Conservation (phyloP, 2,797 vertebrate species). For the Otolemur crassicaudatus region DNA sequence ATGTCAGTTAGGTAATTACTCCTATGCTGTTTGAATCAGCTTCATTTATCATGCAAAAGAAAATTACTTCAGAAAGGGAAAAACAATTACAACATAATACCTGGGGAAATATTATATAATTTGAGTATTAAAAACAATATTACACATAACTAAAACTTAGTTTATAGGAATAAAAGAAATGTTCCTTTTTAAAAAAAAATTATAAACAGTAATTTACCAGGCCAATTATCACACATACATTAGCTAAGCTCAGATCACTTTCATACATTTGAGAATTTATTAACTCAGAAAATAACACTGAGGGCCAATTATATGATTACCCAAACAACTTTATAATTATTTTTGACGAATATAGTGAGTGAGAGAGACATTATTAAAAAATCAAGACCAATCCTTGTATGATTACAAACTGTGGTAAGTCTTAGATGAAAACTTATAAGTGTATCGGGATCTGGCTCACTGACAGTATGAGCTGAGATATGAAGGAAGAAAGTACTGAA, state of each 20-base stretch:
- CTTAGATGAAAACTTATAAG: neutral
- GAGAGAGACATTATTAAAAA: neutral
- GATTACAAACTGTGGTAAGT: neutral
- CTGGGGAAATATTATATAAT: conserved; percentile 34
- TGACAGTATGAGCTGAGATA: neutral
- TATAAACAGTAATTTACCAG: conserved; percentile 39
- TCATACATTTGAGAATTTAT: neutral
- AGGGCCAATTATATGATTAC: neutral
- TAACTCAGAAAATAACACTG: neutral
- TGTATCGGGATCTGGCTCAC: neutral
- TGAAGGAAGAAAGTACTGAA: neutral
- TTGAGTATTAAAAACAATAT: conserved; percentile 42
- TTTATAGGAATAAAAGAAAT: conserved; percentile 23
- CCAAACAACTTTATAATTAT: neutral
- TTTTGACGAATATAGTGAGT: neutral
- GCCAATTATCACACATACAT: conserved; percentile 25
- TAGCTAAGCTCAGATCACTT: neutral
- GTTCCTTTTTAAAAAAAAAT: neutral
- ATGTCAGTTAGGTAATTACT: conserved; percentile 50
- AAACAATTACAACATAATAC: conserved; percentile 67
- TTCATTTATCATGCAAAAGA: conserved; percentile 73
- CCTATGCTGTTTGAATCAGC: conserved; percentile 16
- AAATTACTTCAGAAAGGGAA: conserved; percentile 65
- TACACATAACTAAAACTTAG: neutral
- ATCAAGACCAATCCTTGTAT: neutral